phyloP scores from a whole-genome alignment of 2,797 vertebrate genomes.

The Enteromius thamalakanensis region DNA sequence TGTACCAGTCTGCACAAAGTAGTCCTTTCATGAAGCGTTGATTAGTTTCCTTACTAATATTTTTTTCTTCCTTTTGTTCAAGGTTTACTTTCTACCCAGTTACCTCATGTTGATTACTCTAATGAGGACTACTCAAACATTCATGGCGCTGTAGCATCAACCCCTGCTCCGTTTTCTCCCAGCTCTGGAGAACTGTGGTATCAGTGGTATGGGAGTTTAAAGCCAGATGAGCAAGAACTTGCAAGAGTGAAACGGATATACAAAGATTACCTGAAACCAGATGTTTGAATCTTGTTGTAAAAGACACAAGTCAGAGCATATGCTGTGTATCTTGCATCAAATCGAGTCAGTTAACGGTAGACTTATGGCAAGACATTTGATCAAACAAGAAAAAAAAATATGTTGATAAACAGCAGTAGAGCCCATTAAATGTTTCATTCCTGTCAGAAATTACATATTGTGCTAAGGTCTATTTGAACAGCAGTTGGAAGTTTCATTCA shows the following conservation, averaged over 20 bases:
- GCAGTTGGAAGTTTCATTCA: not conserved
- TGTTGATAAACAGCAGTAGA: not conserved
- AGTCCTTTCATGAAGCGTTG: not conserved
- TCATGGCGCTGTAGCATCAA: slow-evolving; percentile 84
- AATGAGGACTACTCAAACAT: slow-evolving; percentile 79
- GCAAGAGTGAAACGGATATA: slow-evolving; percentile 80
- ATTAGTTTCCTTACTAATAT: too few species aligned
- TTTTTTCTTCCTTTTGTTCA: not conserved
- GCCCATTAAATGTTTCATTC: not conserved
- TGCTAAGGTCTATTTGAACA: not conserved
- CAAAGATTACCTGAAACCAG: slow-evolving; percentile 75
- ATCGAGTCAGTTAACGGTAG: not conserved
- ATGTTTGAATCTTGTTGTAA: not conserved
- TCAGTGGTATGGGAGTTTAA: slow-evolving; percentile 80
- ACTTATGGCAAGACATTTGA: not conserved
- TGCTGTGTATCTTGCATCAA: not conserved
- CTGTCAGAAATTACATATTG: not conserved
- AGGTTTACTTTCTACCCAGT: slow-evolving; percentile 82
- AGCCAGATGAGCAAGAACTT: slow-evolving; percentile 77
- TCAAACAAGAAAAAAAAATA: too few species aligned
- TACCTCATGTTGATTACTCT: slow-evolving; percentile 77
- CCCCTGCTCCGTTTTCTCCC: slow-evolving; percentile 70
- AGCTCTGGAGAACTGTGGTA: slow-evolving; percentile 22
- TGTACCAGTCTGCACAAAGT: not conserved
- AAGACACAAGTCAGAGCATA: not conserved